These are phyloP conservation scores for Serinus canaria DNA, from an alignment of 2,113 vertebrate genomes.

Conservation along the genomic window DNA sequence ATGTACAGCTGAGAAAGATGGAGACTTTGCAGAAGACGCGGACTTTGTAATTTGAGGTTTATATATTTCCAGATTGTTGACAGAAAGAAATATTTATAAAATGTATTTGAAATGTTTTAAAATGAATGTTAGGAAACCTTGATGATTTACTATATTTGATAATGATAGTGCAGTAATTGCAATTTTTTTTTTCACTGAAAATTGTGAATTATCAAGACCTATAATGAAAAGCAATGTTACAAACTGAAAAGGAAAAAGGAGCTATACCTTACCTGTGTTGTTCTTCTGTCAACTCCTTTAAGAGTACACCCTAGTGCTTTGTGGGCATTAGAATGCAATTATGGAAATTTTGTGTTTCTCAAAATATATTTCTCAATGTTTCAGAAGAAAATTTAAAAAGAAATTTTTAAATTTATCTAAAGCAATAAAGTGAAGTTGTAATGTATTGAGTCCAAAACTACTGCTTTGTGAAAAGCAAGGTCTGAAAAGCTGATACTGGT, in stretches of 20 bases:
- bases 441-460: background rate
- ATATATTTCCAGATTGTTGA: conserved; percentile 27
- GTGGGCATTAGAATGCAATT: background rate
- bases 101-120: background rate
- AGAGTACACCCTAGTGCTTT: background rate
- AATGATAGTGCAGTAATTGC: background rate
- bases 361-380: background rate
- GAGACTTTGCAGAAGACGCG: background rate
- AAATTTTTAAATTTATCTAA: background rate
- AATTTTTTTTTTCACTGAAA: background rate
- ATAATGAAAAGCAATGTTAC: background rate
- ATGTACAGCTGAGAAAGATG: background rate
- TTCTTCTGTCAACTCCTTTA: background rate
- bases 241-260: background rate
- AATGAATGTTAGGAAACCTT: background rate
- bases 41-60: conserved; percentile 5
- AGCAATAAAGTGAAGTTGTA: background rate
- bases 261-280: background rate
- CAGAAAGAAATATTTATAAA: background rate
- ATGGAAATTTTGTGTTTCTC: background rate
- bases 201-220: background rate
- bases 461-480: background rate
- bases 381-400: background rate
- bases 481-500: background rate
- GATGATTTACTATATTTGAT: background rate